Base-by-base conservation (phyloP, 2,797 vertebrate genomes). In the Danio jaintianensis region DNA sequence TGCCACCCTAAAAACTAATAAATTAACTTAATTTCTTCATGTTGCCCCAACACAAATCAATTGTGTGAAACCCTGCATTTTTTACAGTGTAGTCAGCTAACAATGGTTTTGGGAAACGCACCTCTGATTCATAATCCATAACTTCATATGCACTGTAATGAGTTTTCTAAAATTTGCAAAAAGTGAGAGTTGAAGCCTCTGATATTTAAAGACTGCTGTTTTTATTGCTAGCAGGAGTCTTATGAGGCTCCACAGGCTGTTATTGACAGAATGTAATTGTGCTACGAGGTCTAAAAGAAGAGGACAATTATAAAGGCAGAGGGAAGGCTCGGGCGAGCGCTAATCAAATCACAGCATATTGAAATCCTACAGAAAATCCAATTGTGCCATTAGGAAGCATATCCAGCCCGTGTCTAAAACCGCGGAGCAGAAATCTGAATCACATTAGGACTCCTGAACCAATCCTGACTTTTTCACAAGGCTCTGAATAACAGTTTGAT, bases 261-360 rank as follows among this genome's bases (percentile, higher is more conserved):
- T 70, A 18, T 10, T 4, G 36, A n/a, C 6, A 13, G 71, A 72
- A 79, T 76, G 3, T 47, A 79, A 81, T 59, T 58, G 66, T 50
- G 55, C 66, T 45, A 11, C 58, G 47, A 71, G 68, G 56, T 40
- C 58, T 45, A 47, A 40, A 15, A 42, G 59, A 40, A 76, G 53
- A 78, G n/a, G 73, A 4, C 50, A 8, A 53, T 78, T 62, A 80
- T 67, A 12, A 18, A 40, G 68, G 58, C 13, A n/a, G 50, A 78
- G 43, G 7, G 18, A 48, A 84, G 72, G 45, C 62, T 68, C 18
- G 18, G 12, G 45, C 50, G 4, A 18, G 40, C 67, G 47, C 58
- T 43, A 80, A 82, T 82, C n/a, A 36, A 61, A 68, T 78, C 45
- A 40, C 50, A 40, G 42, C 62, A 59, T 74, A 55, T 16, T 82